Percentiles rank a stretch among this genome's conserved stretches.
Evolutionary conservation across 2,113 vertebrate genomes (phyloP).

Genomic region (Sphyrna mokarran): DNA sequence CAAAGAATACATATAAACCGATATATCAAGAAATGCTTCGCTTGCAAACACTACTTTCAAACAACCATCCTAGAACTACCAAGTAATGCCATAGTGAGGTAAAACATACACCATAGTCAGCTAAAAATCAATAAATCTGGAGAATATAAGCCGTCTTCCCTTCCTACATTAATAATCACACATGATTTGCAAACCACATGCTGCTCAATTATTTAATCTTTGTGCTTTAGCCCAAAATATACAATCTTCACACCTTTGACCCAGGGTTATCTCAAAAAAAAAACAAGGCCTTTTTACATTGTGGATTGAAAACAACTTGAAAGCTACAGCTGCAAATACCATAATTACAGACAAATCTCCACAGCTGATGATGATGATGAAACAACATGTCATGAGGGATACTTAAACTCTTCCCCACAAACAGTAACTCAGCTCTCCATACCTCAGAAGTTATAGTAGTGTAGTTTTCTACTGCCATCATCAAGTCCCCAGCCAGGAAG

Average conservation of each 20-base stretch:
- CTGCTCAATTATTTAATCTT: not conserved
- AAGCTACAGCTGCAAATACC: not conserved
- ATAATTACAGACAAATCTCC: not conserved
- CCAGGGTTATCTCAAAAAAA: not conserved
- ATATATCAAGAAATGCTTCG: not conserved
- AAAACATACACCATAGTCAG: not conserved
- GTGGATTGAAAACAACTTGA: not conserved
- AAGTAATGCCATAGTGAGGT: not conserved
- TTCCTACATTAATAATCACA: not conserved
- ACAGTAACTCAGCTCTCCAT: constrained; percentile 36
- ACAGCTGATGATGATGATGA: not conserved
- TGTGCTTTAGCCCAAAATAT: not conserved
- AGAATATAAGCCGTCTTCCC: not conserved
- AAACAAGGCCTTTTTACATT: not conserved
- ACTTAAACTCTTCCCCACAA: not conserved
- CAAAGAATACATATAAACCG: not conserved
- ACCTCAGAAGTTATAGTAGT: constrained; percentile 75
- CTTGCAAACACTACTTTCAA: not conserved
- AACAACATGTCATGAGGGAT: not conserved
- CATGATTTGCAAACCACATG: not conserved
- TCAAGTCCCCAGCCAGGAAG: constrained; percentile 80
- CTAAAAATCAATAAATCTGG: not conserved
- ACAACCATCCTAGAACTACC: not conserved
- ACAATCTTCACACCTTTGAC: not conserved
- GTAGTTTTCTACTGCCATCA: constrained; percentile 79